Base-by-base conservation (phyloP, 2,113 vertebrate species). In the Myodes glareolus region DNA sequence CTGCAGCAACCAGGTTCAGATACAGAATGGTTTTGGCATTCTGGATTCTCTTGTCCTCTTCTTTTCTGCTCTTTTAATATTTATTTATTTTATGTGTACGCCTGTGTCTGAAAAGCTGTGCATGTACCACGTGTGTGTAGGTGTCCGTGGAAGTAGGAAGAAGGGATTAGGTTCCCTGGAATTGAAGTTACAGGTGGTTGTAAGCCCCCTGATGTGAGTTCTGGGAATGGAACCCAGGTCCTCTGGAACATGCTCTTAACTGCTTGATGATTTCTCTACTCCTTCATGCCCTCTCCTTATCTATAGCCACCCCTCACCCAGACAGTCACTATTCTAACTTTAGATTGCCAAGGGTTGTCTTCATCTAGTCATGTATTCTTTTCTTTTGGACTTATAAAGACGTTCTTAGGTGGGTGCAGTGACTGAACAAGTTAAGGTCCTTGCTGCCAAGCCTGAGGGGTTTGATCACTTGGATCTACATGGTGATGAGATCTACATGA, bases 321-420 rank as follows among this genome's bases (percentile, higher is more conserved):
- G n/a, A 67, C 23, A 97, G 94, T 25, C 3, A n/a, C 31, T 89
- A n/a, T 88, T 80, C 45, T 91, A 88, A 77, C 9, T 65, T 88
- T 58, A 81, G 50, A 67, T 80, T 88, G 72, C 19, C 16, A 85
- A 65, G 52, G 29, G 42, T 84, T 76, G 17, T 21, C 88, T 95
- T 88, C 91, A 36, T 61, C 67, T 93, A 21, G 58, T 85, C 36
- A 77, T 36, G 1, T 63, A n/a, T 82, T n/a, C 23, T 31, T 31
- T 80, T 33, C 86, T 88, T 84, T 63, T 47, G 86, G 55, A 85
- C 5, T 72, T n/a, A 75, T 47, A 77, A 76, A 31, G 47, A 17
- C 16, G 27, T 77, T 52, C 31, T 50, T 52, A 36, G 47, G 17
- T 9, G 11, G 33, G 31, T 17, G 76, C 50, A 50, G 76, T 52